Base-by-base conservation (phyloP, 2,113 vertebrate genomes). In the Spermophilus dauricus region DNA sequence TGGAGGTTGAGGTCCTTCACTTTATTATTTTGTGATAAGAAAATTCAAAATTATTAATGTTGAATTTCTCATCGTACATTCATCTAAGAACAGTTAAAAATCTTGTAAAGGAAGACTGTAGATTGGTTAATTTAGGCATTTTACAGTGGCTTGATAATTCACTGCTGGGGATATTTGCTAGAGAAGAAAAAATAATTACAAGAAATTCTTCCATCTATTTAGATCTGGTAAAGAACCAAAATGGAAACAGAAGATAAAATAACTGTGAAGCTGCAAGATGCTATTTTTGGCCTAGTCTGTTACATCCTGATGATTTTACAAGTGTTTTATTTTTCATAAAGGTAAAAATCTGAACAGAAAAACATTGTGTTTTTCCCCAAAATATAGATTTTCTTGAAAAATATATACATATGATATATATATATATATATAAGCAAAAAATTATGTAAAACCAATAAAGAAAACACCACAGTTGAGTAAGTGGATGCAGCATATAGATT, bases 351-450 rank as follows among this genome's bases (percentile, higher is more conserved):
- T 17, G 3, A 96, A 97, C 97, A 97, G 83, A 83, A 95, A 89
- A 83, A 94, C n/a, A 72, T 14, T 96, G 94, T 96, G n/a, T 95
- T 96, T 97, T 97, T 98, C 94, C 72, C 98, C 98, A 99, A 99
- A 99, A 99, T 99, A 99, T 96, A 99, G 97, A 97, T 97, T 96
- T 98, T 53, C 4, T 98, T 97, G 95, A 98, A 98, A 98, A 98
- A 98, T 98, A 98, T 98, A 97, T 98, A 97, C 96, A 97, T 97
- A 97, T 94, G 90, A 97, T 97, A 97, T 97, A 63, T 61, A 22
- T 97, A 58, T 85, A 96, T 98, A 97, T 91, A 98, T 80, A 98
- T 98, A 98, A 97, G 98, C 97, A 81, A 85, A 45, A 98, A 98
- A 98, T 93, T 98, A 98, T 17, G 91, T 77, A 93, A 96, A 97